Conservation (phyloP, 1,140 invertebrate species). For the Drosophila micromelanica region DNA sequence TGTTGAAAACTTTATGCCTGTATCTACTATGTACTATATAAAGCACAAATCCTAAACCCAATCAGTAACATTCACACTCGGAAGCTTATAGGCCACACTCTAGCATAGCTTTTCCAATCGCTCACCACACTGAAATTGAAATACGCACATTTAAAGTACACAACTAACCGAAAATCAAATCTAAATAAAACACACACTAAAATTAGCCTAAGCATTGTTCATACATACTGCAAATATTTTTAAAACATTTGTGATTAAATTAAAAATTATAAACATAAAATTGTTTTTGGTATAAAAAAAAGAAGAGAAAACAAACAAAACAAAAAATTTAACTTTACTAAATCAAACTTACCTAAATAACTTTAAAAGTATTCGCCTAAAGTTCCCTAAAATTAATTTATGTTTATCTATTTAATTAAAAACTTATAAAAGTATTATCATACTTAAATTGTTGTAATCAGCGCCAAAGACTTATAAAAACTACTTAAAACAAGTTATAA, state of each 20-base stretch:
- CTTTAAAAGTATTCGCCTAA: conserved; percentile 70
- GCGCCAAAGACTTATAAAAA: conserved; percentile 76
- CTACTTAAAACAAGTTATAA: conserved; percentile 18
- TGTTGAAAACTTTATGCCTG: conserved; percentile 74
- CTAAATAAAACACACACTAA: conserved; percentile 40
- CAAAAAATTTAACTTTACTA: conserved; percentile 32
- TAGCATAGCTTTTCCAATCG: conserved; percentile 67
- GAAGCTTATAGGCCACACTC: conserved; percentile 36
- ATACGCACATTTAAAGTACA: conserved; percentile 51
- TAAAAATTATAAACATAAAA: conserved; percentile 63
- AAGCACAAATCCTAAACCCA: conserved; percentile 38
- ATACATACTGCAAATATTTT: conserved; percentile 63
- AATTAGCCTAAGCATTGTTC: conserved; percentile 64
- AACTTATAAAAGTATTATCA: conserved; percentile 50
- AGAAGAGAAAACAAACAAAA: conserved; percentile 4
- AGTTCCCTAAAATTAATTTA: conserved; percentile 54
- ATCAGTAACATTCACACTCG: conserved; percentile 32
- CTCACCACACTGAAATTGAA: conserved; percentile 28
- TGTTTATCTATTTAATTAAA: conserved; percentile 56
- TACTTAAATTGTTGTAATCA: conserved; percentile 66
- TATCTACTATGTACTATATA: conserved; percentile 45
- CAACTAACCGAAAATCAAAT: conserved; percentile 40
- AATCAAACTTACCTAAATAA: conserved; percentile 52
- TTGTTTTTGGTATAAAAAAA: conserved; percentile 58
- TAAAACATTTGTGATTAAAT: conserved; percentile 78